These are phyloP conservation scores for Brachionichthys hirsutus DNA, from an alignment of 2,113 vertebrate species.

Conservation along the genomic window DNA sequence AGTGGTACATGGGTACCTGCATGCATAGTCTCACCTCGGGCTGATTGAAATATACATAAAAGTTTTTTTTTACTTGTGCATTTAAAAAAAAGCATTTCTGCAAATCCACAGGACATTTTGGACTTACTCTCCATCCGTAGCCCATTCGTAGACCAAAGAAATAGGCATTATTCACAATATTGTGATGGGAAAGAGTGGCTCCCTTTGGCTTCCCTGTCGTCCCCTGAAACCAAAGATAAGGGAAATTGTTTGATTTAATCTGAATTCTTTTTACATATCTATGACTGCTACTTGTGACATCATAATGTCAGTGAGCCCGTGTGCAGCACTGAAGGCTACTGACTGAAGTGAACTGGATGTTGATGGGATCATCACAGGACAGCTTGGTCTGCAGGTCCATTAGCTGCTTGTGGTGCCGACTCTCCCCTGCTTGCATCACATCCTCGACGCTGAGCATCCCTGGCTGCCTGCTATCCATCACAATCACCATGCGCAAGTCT, in stretches of 20 bases:
- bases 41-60: constrained; percentile 56
- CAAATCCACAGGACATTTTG: neutral
- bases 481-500: constrained; percentile 83
- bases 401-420: constrained; percentile 76
- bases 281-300: neutral
- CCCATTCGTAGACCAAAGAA: constrained; percentile 78
- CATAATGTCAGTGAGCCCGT: neutral
- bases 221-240: constrained; percentile 74
- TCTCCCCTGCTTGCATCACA: constrained; percentile 83
- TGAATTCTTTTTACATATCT: neutral
- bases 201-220: constrained; percentile 93
- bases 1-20: constrained; percentile 86
- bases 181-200: constrained; percentile 88
- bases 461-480: constrained; percentile 79
- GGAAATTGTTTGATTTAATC: neutral
- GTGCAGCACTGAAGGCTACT: neutral
- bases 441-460: constrained; percentile 85
- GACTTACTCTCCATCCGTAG: constrained; percentile 74
- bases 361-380: constrained; percentile 85
- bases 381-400: constrained; percentile 78
- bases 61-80: neutral
- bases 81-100: neutral
- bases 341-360: constrained; percentile 96
- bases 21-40: constrained; percentile 67
- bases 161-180: constrained; percentile 89